Percentiles rank a stretch among this genome's conserved stretches.
phyloP scores from a whole-genome alignment of 2,888 invertebrate genomes.

The Hypolimnas misippus region DNA sequence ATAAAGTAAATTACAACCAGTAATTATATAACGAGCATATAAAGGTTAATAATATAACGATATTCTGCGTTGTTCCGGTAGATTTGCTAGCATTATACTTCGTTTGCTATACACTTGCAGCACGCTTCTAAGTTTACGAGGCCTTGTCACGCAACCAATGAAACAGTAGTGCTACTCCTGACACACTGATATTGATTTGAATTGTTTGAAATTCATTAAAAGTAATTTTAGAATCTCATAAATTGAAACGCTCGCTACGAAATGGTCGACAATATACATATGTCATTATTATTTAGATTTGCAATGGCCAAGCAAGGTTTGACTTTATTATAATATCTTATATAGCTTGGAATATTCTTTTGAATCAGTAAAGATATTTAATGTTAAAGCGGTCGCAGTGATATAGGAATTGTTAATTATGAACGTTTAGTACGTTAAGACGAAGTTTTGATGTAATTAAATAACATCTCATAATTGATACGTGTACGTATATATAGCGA shows the following conservation, averaged over 20 bases:
- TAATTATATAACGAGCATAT: conserved; percentile 6
- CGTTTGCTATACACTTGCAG: conserved; percentile 35
- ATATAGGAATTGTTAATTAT: too few species aligned
- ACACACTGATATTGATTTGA: conserved; percentile 39
- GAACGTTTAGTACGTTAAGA: too few species aligned
- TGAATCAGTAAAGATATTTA: background rate
- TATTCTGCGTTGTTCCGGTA: conserved; percentile 66
- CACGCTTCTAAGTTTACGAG: conserved; percentile 50
- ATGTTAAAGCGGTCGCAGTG: too few species aligned
- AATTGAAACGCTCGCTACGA: conserved; percentile 27
- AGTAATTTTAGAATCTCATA: conserved; percentile 38
- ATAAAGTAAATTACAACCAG: conserved; percentile 12
- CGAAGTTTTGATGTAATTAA: too few species aligned
- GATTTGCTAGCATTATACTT: conserved; percentile 44
- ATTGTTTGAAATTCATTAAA: conserved; percentile 47
- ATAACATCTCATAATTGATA: too few species aligned
- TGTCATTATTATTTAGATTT: conserved; percentile 17
- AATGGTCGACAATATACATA: conserved; percentile 26
- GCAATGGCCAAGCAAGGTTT: conserved; percentile 2
- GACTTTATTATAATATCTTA: background rate
- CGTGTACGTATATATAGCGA: too few species aligned
- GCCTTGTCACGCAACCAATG: conserved; percentile 49
- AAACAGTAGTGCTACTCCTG: conserved; percentile 42
- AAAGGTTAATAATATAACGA: conserved; percentile 55
- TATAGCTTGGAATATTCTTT: background rate